These are phyloP conservation scores for Cydia amplana DNA, from an alignment of 1,140 invertebrate genomes.

Conservation along the genomic window DNA sequence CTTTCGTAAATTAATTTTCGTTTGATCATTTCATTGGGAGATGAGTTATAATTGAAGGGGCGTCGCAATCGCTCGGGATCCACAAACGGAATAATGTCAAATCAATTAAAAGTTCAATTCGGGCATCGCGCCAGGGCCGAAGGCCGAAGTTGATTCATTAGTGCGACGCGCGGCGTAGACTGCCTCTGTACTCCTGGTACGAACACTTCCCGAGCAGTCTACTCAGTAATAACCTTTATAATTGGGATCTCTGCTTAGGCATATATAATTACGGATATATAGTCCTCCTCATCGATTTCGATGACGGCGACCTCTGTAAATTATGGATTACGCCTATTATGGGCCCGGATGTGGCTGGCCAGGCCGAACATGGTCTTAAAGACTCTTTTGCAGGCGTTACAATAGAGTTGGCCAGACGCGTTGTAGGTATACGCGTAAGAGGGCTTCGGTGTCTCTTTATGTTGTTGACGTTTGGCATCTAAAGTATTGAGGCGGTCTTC, in stretches of 20 bases:
- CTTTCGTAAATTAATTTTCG: constrained; percentile 71
- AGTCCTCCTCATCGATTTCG: no score
- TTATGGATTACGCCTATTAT: no score
- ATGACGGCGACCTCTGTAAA: no score
- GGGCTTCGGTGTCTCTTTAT: no score
- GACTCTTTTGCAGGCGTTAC: no score
- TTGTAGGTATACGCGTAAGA: no score
- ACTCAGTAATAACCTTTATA: not conserved
- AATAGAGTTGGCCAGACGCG: no score
- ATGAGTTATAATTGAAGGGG: constrained; percentile 72
- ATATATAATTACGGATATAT: no score
- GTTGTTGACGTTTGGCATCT: no score
- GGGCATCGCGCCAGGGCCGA: constrained; percentile 53
- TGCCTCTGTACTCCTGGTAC: not conserved
- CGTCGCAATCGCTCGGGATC: constrained; percentile 56
- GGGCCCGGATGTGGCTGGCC: no score
- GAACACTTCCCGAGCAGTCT: not conserved
- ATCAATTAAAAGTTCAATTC: constrained; percentile 74
- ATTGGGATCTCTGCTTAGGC: not conserved
- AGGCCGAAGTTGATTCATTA: constrained; percentile 57
- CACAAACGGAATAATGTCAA: constrained; percentile 72
- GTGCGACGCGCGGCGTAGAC: constrained; percentile 34
- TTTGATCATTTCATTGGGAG: constrained; percentile 71
- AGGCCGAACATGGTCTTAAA: no score
- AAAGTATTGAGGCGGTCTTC: no score